Conservation (phyloP, 2,113 vertebrate genomes). For the Nanorana parkeri region DNA sequence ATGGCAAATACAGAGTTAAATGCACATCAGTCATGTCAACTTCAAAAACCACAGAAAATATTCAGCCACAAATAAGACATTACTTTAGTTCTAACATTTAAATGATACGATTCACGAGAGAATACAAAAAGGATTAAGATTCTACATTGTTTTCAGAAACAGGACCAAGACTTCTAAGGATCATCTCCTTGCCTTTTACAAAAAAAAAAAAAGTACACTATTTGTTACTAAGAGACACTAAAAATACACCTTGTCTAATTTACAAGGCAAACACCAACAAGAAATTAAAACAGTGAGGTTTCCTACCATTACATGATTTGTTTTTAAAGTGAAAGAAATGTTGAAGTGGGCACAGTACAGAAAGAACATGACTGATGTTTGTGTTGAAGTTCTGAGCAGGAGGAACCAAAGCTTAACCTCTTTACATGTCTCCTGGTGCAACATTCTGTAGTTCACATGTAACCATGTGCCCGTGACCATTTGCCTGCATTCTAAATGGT, state of each 20-base stretch:
- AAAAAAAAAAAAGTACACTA: conserved; percentile 73
- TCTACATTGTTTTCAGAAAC: conserved; percentile 75
- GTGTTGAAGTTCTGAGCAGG: conserved; percentile 70
- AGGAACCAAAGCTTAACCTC: conserved; percentile 84
- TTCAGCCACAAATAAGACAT: conserved; percentile 86
- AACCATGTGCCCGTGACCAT: conserved; percentile 83
- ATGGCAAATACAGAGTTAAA: conserved; percentile 85
- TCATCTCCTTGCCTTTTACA: conserved; percentile 69
- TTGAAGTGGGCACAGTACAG: background rate
- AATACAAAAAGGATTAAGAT: conserved; percentile 85
- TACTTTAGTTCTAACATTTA: conserved; percentile 83
- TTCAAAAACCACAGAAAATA: conserved; percentile 86
- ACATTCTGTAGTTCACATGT: conserved; percentile 77
- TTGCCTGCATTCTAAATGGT: conserved; percentile 69
- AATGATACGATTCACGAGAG: conserved; percentile 81
- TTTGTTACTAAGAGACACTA: background rate
- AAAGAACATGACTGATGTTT: conserved; percentile 54
- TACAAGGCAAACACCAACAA: background rate
- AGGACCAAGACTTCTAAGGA: conserved; percentile 76
- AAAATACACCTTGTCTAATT: background rate
- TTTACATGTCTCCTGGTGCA: conserved; percentile 81
- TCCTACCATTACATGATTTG: no score
- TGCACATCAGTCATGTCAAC: conserved; percentile 82
- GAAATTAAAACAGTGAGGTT: no score
- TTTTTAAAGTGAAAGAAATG: background rate